Evolutionary conservation across 2,797 vertebrate genomes (phyloP).

Genomic region (Lutjanus campechanus): DNA sequence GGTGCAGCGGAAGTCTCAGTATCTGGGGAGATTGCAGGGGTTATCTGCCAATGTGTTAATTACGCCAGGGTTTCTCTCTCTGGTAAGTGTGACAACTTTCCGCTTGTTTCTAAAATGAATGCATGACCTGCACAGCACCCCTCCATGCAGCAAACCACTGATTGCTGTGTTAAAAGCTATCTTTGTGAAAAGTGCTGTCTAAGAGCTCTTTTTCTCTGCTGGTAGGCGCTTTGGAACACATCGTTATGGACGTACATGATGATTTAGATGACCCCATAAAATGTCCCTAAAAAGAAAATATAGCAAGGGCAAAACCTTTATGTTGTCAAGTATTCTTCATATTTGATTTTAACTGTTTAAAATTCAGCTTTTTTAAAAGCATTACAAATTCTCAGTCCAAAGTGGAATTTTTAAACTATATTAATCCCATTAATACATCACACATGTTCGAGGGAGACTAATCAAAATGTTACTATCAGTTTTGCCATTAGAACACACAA

Average conservation of each 20-base stretch:
- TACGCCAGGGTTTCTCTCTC: slow-evolving; percentile 72
- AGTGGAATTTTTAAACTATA: slow-evolving; percentile 27
- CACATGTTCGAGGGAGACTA: slow-evolving; percentile 15
- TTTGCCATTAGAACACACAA: slow-evolving; percentile 27
- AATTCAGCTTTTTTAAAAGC: slow-evolving; percentile 50
- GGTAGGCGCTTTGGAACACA: slow-evolving; percentile 54
- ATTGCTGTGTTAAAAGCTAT: slow-evolving; percentile 76
- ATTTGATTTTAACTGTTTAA: slow-evolving; percentile 48
- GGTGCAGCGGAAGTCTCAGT: slow-evolving; percentile 67
- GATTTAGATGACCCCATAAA: slow-evolving; percentile 65
- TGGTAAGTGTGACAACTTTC: slow-evolving; percentile 71
- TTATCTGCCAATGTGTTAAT: slow-evolving; percentile 81
- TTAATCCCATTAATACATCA: slow-evolving; percentile 26
- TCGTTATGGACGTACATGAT: slow-evolving; percentile 62
- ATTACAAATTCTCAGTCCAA: slow-evolving; percentile 28
- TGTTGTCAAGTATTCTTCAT: slow-evolving; percentile 59
- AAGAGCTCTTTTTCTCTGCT: slow-evolving; percentile 64
- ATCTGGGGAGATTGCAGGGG: slow-evolving; percentile 77
- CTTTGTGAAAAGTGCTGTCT: slow-evolving; percentile 74
- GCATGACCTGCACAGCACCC: slow-evolving; percentile 60
- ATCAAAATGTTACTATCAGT: slow-evolving; percentile 20
- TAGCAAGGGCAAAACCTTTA: slow-evolving; percentile 46
- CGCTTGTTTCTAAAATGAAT: slow-evolving; percentile 77
- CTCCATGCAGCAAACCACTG: slow-evolving; percentile 64
- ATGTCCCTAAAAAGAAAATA: slow-evolving; percentile 60